A percentile compares a stretch with the other conserved stretches of the same genome.
Conservation (phyloP, 2,888 invertebrate genomes). For the Hydrotaea cyrtoneurina region DNA sequence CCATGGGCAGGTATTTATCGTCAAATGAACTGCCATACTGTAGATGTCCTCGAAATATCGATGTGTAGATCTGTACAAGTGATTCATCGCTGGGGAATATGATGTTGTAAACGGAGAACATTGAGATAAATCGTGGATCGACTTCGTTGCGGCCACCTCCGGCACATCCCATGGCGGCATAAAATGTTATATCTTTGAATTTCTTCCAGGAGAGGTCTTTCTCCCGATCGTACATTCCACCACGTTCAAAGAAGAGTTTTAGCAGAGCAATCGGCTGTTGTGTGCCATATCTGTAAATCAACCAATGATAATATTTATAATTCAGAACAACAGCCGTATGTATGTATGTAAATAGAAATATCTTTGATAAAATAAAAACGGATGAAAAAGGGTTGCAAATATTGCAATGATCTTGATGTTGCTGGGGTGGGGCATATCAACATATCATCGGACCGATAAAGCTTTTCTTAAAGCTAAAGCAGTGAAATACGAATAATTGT, state of each 20-base stretch:
- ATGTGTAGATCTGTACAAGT: slow-evolving; percentile 89
- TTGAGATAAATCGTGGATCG: slow-evolving; percentile 94
- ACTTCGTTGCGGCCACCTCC: slow-evolving; percentile 95
- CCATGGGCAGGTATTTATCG: slow-evolving; percentile 84
- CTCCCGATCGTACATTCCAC: slow-evolving; percentile 93
- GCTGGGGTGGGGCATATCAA: too few species aligned
- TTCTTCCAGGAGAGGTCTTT: slow-evolving; percentile 95
- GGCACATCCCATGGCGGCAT: slow-evolving; percentile 92
- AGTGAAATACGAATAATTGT: too few species aligned
- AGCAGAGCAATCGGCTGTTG: slow-evolving; percentile 96
- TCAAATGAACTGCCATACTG: slow-evolving; percentile 83
- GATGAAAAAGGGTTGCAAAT: too few species aligned
- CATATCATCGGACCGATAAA: too few species aligned
- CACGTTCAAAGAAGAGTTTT: slow-evolving; percentile 93
- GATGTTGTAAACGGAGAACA: slow-evolving; percentile 93
- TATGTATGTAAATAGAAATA: too few species aligned
- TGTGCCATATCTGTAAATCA: slow-evolving; percentile 86
- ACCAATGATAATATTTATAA: background rate
- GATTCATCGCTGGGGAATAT: slow-evolving; percentile 91
- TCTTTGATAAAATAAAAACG: too few species aligned
- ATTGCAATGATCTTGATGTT: too few species aligned
- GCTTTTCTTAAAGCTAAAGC: too few species aligned
- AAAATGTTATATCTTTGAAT: slow-evolving; percentile 88
- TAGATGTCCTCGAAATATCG: slow-evolving; percentile 91
- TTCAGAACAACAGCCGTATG: too few species aligned